Evolutionary conservation across 2,113 vertebrate species (phyloP), one percentile per base, ranked within the genome.

Genomic region (Microcebus ravelobensis): DNA sequence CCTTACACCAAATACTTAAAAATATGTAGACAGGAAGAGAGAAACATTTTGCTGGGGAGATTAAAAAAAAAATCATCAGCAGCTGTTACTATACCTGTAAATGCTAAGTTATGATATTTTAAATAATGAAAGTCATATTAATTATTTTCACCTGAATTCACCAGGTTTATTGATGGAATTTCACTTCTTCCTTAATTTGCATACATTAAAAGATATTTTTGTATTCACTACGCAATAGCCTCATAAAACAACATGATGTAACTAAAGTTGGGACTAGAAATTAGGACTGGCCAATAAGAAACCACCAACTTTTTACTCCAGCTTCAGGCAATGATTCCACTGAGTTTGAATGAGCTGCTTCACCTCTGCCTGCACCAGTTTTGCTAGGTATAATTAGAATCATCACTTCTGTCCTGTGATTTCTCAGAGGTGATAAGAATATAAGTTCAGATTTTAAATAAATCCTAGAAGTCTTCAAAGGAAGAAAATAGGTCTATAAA

Each of bases 171-270:
- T n/a, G 14, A 67, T 6, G 67, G 59, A 74, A 89, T 65, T 61
- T 4, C 11, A 88, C 84, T 77, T 39, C 2, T 82, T 12, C 17
- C 93, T 14, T 82, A 73, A 73, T 90, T 87, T 93, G 7, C 18
- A 93, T 85, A 34, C 73, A 93, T 91, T 90, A 94, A 87, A 0
- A 89, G 73, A 48, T 0, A 13, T 80, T 63, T 67, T 97, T 92
- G 18, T 59, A 87, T 88, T 96, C 21, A 34, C 2, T 70, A 4
- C 59, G 39, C 55, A 87, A 67, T 87, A 74, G 34, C 11, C 86
- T 91, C 61, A 74, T 87, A 81, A 96, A 91, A 79, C 34, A 84
- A 29, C 34, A 90, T 73, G 27, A 15, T 29, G 0, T n/a, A 61
- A 79, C 2, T 55, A 42, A 67, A 42, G 3, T 8, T 86, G 1